Percentiles rank a stretch among this genome's conserved stretches.
Conservation (phyloP, 2,888 invertebrate species). For the Neelides folsomi region DNA sequence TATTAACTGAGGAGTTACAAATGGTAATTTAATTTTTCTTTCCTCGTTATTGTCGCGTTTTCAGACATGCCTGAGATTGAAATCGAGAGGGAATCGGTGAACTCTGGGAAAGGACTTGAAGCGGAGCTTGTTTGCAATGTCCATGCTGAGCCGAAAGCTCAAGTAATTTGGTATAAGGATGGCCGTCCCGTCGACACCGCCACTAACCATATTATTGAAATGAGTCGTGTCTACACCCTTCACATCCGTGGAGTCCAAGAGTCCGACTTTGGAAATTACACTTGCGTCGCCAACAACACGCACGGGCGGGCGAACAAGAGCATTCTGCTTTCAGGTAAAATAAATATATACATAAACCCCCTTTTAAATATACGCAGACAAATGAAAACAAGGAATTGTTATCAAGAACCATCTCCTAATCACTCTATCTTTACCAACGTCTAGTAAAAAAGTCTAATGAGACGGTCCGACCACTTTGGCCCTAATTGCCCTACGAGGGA, state of each 20-base stretch:
- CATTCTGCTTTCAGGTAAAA: constrained; percentile 50
- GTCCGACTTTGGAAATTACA: constrained; percentile 58
- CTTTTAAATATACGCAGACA: background rate
- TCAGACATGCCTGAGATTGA: constrained; percentile 40
- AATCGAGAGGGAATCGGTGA: constrained; percentile 39
- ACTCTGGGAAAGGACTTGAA: constrained; percentile 38
- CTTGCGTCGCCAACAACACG: constrained; percentile 57
- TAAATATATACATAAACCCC: too few species aligned
- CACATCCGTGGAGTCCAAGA: constrained; percentile 53
- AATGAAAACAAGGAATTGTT: too few species aligned
- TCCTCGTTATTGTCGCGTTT: constrained; percentile 31
- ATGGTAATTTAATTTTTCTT: background rate
- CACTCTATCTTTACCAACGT: too few species aligned
- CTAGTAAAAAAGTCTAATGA: too few species aligned
- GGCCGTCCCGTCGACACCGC: constrained; percentile 53
- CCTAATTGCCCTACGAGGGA: too few species aligned
- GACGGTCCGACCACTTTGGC: too few species aligned
- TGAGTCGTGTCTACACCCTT: constrained; percentile 43
- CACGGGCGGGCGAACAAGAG: constrained; percentile 54
- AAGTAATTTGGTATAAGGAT: constrained; percentile 60
- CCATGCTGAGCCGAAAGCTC: constrained; percentile 39
- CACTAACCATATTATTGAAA: constrained; percentile 37
- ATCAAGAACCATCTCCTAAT: too few species aligned
- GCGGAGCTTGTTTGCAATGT: constrained; percentile 40
- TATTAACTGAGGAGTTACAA: too few species aligned